Evolutionary conservation across 2,888 invertebrate species (phyloP).

Genomic region (Agrotis puta): DNA sequence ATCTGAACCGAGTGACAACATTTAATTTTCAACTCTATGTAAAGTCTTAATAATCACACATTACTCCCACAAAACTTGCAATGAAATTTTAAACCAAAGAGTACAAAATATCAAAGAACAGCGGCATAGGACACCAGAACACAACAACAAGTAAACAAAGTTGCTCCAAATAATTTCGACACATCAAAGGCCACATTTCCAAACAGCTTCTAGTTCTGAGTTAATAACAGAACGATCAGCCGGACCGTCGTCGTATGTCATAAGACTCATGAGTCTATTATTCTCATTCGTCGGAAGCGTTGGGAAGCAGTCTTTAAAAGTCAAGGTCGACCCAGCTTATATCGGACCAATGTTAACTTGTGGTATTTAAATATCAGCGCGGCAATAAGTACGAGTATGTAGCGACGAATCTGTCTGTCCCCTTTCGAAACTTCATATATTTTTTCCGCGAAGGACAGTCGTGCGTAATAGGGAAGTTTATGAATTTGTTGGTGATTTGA

Average conservation of each 20-base stretch:
- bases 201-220: slow-evolving; percentile 53
- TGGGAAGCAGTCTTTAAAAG: slow-evolving; percentile 85
- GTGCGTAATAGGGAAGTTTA: slow-evolving; percentile 56
- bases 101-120: slow-evolving; percentile 20
- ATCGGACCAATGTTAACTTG: slow-evolving; percentile 90
- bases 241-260: slow-evolving; percentile 63
- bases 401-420: slow-evolving; percentile 77
- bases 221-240: slow-evolving; percentile 48
- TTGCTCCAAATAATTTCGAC: slow-evolving; percentile 63
- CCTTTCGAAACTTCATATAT: slow-evolving; percentile 87
- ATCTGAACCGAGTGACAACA: too few species aligned
- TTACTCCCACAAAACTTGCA: too few species aligned
- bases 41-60: neutral
- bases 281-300: slow-evolving; percentile 87
- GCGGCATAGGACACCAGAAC: slow-evolving; percentile 22
- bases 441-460: slow-evolving; percentile 81
- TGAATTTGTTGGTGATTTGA: slow-evolving; percentile 7
- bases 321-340: slow-evolving; percentile 84
- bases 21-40: too few species aligned
- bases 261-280: slow-evolving; percentile 74
- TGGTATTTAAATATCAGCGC: slow-evolving; percentile 89
- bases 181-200: slow-evolving; percentile 65
- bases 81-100: neutral
- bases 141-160: slow-evolving; percentile 54
- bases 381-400: slow-evolving; percentile 69